phyloP scores from a whole-genome alignment of 1,140 invertebrate species.

The Bombyx mori region DNA sequence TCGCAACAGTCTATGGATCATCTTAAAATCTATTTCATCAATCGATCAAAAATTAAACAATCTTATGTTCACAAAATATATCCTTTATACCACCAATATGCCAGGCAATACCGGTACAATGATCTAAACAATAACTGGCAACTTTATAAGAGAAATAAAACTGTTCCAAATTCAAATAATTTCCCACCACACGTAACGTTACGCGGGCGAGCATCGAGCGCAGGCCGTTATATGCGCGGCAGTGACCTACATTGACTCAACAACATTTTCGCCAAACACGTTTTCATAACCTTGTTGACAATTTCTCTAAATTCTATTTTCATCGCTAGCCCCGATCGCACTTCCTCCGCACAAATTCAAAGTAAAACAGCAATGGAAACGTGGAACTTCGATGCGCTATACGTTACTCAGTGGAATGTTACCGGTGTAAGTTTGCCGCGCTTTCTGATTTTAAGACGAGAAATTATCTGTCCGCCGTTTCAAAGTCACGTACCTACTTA shows the following conservation, averaged over 20 bases:
- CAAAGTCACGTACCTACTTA: slow-evolving; percentile 63
- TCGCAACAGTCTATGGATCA: too few relatives aligned
- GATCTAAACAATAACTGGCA: slow-evolving; percentile 42
- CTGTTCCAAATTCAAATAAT: slow-evolving; percentile 68
- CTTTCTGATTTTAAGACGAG: slow-evolving; percentile 67
- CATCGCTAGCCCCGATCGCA: slow-evolving; percentile 27
- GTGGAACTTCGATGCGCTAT: background rate
- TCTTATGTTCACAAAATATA: slow-evolving; percentile 44
- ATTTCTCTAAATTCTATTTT: slow-evolving; percentile 13
- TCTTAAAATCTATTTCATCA: too few relatives aligned
- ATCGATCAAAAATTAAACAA: slow-evolving; percentile 24
- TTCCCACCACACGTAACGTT: slow-evolving; percentile 71
- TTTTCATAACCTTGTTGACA: slow-evolving; percentile 52
- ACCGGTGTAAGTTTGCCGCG: slow-evolving; percentile 54
- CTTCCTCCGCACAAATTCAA: slow-evolving; percentile 8
- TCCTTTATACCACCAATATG: slow-evolving; percentile 9
- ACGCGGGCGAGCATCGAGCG: slow-evolving; percentile 65
- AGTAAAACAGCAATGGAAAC: slow-evolving; percentile 12
- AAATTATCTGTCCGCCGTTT: slow-evolving; percentile 46
- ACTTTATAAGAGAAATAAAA: slow-evolving; percentile 55
- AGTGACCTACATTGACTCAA: slow-evolving; percentile 57
- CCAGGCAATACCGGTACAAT: slow-evolving; percentile 20
- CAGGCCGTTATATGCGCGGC: slow-evolving; percentile 65
- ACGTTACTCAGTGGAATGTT: slow-evolving; percentile 7
- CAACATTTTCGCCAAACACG: slow-evolving; percentile 45